Evolutionary conservation across 2,797 vertebrate species (phyloP).

Genomic region (Eulemur albifrons): DNA sequence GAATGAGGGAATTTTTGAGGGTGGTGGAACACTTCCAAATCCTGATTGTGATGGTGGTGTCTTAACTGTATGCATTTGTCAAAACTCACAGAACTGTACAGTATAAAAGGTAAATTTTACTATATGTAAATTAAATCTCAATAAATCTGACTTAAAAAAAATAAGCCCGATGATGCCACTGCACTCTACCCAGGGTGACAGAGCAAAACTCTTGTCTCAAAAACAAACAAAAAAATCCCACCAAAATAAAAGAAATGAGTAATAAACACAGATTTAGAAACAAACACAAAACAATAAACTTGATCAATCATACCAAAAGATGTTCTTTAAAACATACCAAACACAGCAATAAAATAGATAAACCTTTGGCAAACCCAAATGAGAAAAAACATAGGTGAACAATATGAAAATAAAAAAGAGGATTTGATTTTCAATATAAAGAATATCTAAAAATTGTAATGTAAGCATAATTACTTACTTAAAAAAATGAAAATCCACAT

Average conservation of each 20-base stretch:
- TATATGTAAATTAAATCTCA: neutral
- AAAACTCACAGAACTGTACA: neutral
- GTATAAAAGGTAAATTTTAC: neutral
- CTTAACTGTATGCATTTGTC: neutral
- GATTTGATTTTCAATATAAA: constrained; percentile 22
- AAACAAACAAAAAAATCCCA: neutral
- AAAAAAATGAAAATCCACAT: constrained; percentile 30
- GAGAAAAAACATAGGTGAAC: neutral
- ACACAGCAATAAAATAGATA: constrained; percentile 29
- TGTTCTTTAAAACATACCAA: neutral
- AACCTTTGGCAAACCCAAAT: constrained; percentile 11
- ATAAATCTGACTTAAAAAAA: constrained; percentile 4
- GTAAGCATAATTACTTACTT: neutral
- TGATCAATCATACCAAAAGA: neutral
- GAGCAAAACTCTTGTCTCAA: too few species aligned
- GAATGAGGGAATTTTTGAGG: neutral
- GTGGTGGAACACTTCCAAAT: neutral
- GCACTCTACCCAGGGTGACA: too few species aligned
- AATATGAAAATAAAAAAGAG: neutral
- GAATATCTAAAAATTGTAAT: constrained; percentile 30
- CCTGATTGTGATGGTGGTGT: neutral
- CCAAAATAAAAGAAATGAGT: neutral
- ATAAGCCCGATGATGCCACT: too few species aligned
- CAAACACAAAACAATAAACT: constrained; percentile 4
- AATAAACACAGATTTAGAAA: constrained; percentile 4